Conservation (phyloP, 2,888 invertebrate species). For the Sesia bembeciformis region DNA sequence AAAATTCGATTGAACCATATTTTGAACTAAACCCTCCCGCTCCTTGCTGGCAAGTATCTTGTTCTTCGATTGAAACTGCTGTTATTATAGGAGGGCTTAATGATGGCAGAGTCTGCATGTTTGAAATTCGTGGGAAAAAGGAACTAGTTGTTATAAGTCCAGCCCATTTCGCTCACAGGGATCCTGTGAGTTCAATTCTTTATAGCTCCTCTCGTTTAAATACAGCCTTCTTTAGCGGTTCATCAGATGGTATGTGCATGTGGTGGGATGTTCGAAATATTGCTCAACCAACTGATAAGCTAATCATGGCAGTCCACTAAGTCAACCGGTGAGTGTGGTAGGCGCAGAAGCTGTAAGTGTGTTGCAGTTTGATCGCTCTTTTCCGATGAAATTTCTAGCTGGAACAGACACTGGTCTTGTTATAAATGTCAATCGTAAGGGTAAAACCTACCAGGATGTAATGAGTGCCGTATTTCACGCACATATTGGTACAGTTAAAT, state of each 20-base stretch:
- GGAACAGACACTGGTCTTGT: constrained; percentile 45
- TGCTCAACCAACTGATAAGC: constrained; percentile 67
- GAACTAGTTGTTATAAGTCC: constrained; percentile 80
- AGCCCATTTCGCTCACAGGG: constrained; percentile 38
- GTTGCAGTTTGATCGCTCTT: constrained; percentile 79
- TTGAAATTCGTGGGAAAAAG: constrained; percentile 84
- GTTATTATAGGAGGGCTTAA: constrained; percentile 34
- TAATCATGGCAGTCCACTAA: constrained; percentile 75
- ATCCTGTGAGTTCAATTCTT: constrained; percentile 68
- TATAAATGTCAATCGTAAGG: constrained; percentile 79
- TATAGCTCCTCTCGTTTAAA: constrained; percentile 74
- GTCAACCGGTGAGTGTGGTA: constrained; percentile 52
- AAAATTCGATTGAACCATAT: constrained; percentile 33
- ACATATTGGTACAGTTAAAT: constrained; percentile 71
- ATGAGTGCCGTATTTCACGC: constrained; percentile 74
- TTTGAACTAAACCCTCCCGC: constrained; percentile 24
- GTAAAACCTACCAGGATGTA: constrained; percentile 75
- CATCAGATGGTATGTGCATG: constrained; percentile 75
- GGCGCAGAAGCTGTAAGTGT: constrained; percentile 74
- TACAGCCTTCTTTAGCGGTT: constrained; percentile 75
- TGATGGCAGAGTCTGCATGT: constrained; percentile 55
- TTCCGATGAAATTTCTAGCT: constrained; percentile 73
- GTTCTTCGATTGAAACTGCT: constrained; percentile 25
- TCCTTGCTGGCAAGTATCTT: constrained; percentile 35
- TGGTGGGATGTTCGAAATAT: constrained; percentile 81